A percentile compares a stretch with the other conserved stretches of the same genome.
These are phyloP conservation scores for Drosophila nr. perissopoda DNA, from an alignment of 2,888 invertebrate genomes.

Conservation along the genomic window DNA sequence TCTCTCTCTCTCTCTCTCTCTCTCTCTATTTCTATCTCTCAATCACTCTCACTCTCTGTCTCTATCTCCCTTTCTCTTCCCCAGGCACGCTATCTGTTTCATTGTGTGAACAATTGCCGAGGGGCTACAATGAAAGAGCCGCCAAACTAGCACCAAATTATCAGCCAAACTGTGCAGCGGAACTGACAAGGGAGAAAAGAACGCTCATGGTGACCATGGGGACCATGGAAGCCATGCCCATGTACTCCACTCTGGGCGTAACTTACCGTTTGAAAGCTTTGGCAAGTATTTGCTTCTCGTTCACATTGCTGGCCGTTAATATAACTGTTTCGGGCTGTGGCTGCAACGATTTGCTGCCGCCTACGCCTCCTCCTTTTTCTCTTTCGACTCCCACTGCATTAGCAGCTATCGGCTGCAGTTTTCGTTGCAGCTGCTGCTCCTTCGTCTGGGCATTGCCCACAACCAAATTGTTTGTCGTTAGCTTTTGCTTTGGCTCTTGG, in stretches of 20 bases:
- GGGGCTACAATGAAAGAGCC: constrained; percentile 65
- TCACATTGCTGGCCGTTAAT: constrained; percentile 85
- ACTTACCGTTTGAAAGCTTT: constrained; percentile 86
- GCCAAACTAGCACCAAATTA: constrained; percentile 78
- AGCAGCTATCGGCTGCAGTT: constrained; percentile 61
- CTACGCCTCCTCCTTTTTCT: constrained; percentile 22
- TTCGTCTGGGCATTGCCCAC: constrained; percentile 40
- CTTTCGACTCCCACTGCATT: constrained; percentile 34
- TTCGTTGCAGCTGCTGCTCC: constrained; percentile 19
- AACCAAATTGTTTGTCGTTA: constrained; percentile 57
- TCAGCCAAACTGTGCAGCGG: constrained; percentile 45
- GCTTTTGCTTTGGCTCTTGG: constrained; percentile 28
- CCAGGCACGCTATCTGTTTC: constrained; percentile 16
- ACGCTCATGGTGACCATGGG: constrained; percentile 14
- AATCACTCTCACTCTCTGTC: background rate
- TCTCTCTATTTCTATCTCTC: background rate
- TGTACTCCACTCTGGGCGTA: constrained; percentile 21
- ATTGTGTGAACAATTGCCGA: constrained; percentile 53
- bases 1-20: background rate
- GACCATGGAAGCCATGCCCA: background rate
- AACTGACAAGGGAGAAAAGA: constrained; percentile 7
- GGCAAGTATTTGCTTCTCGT: constrained; percentile 85
- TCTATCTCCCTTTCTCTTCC: background rate
- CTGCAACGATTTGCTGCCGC: constrained; percentile 58
- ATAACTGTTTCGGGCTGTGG: constrained; percentile 86